phyloP scores from a whole-genome alignment of 1,140 invertebrate genomes.

The Anadara kagoshimensis region DNA sequence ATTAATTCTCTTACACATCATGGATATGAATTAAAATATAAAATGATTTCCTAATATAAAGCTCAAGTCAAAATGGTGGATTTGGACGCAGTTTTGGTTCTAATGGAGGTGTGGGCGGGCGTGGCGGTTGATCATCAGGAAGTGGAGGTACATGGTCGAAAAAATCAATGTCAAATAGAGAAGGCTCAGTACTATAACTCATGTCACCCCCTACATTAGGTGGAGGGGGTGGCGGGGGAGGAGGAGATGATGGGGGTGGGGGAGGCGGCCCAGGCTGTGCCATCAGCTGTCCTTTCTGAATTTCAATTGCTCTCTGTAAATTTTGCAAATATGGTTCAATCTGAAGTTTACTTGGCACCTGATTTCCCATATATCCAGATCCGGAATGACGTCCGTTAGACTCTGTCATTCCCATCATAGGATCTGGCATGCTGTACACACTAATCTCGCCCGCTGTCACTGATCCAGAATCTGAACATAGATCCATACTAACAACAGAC shows the following conservation, averaged over 20 bases:
- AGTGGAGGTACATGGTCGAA: conserved; percentile 24
- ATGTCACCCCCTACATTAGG: background rate
- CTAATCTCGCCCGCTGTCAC: conserved; percentile 9
- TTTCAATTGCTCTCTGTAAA: background rate
- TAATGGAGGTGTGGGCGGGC: conserved; percentile 17
- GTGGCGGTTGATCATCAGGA: conserved; percentile 11
- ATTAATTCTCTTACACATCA: too few relatives aligned
- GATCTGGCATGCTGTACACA: background rate
- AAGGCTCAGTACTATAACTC: conserved; percentile 17
- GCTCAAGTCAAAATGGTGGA: conserved; percentile 21
- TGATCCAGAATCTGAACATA: conserved; percentile 31
- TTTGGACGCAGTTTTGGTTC: background rate
- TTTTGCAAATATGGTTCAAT: background rate
- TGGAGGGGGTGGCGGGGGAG: conserved; percentile 29
- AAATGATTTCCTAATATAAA: conserved; percentile 15
- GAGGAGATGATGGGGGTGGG: conserved; percentile 28
- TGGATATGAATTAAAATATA: background rate
- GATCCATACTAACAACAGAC: conserved; percentile 41
- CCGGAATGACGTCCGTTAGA: conserved; percentile 3
- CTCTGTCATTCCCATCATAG: background rate
- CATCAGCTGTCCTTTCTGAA: background rate
- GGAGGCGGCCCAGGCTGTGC: conserved; percentile 9
- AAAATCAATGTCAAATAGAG: conserved; percentile 26
- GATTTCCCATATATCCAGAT: conserved; percentile 10
- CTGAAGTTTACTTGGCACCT: conserved; percentile 22